A percentile compares a stretch with the other conserved stretches of the same genome.
Conservation (phyloP, 2,113 vertebrate species). For the Actenoides lindsayi region DNA sequence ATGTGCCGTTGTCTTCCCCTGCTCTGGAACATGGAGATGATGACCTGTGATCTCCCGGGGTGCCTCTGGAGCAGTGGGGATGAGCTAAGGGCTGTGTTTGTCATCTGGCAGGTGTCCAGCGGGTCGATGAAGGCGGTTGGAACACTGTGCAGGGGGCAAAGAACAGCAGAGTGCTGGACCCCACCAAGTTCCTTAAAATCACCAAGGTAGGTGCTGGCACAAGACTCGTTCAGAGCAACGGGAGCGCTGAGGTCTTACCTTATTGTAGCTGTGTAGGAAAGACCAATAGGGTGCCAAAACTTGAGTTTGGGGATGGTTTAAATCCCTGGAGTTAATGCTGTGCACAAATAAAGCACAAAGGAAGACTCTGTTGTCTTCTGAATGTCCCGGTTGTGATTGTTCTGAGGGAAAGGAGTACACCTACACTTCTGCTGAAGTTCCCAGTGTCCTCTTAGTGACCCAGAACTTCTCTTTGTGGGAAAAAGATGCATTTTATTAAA, state of each 20-base stretch:
- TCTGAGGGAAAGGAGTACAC: not conserved
- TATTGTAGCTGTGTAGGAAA: not conserved
- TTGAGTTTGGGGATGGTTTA: not conserved
- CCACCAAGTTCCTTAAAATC: constrained; percentile 97
- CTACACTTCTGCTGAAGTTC: not conserved
- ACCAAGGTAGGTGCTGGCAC: constrained; percentile 86
- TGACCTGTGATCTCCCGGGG: not conserved
- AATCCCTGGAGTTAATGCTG: not conserved
- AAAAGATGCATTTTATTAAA: not conserved
- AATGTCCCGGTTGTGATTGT: not conserved
- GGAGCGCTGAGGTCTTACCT: not conserved
- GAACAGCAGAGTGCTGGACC: constrained; percentile 96
- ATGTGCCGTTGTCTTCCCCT: not conserved
- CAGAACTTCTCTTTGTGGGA: not conserved
- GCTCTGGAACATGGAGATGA: not conserved
- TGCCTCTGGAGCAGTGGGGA: accelerated
- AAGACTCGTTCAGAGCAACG: not conserved
- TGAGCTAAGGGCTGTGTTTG: not conserved
- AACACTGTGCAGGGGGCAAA: constrained; percentile 96
- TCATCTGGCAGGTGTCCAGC: constrained; percentile 73
- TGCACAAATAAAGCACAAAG: not conserved
- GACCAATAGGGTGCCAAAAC: accelerated
- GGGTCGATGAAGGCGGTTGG: constrained; percentile 92
- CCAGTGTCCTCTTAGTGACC: not conserved
- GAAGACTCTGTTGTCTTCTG: not conserved